Evolutionary conservation across 2,888 invertebrate species (phyloP).

Genomic region (Lacanobia oleracea): DNA sequence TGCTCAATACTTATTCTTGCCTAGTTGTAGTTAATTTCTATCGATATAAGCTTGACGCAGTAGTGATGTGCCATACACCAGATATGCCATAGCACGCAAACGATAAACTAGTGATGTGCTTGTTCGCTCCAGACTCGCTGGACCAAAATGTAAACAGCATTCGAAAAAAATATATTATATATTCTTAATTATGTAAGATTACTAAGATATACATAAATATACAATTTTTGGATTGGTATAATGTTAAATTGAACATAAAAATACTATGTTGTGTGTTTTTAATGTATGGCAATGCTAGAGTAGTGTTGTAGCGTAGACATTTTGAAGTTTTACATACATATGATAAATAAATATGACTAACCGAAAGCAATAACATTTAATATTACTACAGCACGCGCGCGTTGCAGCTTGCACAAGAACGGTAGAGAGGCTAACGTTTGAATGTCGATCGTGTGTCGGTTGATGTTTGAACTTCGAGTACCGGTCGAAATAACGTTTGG

Average conservation of each 20-base stretch:
- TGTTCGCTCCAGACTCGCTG: slow-evolving; percentile 84
- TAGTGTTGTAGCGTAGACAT: slow-evolving; percentile 88
- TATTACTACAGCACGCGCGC: slow-evolving; percentile 84
- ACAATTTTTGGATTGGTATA: slow-evolving; percentile 89
- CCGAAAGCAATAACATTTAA: slow-evolving; percentile 88
- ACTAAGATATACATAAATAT: slow-evolving; percentile 83
- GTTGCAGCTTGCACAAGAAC: slow-evolving; percentile 76
- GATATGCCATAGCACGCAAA: slow-evolving; percentile 78
- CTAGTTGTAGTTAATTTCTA: slow-evolving; percentile 79
- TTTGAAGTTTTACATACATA: slow-evolving; percentile 89
- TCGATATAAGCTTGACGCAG: slow-evolving; percentile 80
- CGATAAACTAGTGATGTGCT: slow-evolving; percentile 76
- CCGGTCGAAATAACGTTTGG: not conserved
- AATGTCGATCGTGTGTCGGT: slow-evolving; percentile 45
- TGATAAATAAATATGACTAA: slow-evolving; percentile 84
- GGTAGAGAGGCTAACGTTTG: slow-evolving; percentile 45
- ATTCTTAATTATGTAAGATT: slow-evolving; percentile 78
- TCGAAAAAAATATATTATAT: slow-evolving; percentile 74
- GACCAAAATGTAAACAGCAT: slow-evolving; percentile 85
- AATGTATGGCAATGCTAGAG: slow-evolving; percentile 89
- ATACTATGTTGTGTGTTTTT: slow-evolving; percentile 87
- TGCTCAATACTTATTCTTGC: slow-evolving; percentile 88
- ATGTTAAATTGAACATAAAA: slow-evolving; percentile 84
- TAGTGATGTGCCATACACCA: slow-evolving; percentile 87
- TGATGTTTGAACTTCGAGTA: slow-evolving; percentile 37